Conservation (phyloP, 2,797 vertebrate genomes). For the Gymnoscopelus microlampas region DNA sequence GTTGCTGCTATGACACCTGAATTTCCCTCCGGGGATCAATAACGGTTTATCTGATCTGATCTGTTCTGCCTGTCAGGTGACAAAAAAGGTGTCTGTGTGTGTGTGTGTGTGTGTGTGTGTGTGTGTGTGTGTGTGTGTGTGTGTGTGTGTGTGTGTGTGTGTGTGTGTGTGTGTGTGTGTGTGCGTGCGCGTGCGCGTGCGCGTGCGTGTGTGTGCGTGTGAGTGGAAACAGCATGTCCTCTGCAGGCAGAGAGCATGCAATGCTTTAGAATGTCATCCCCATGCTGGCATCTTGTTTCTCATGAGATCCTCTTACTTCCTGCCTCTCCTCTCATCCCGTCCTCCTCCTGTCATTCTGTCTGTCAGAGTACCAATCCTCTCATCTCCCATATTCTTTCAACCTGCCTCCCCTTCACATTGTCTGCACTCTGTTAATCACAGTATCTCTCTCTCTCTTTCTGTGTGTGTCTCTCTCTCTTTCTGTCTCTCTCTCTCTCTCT, state of each 20-base stretch:
- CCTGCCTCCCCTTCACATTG: too few relatives aligned
- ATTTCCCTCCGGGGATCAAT: too few relatives aligned
- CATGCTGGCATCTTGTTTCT: slow-evolving; percentile 39
- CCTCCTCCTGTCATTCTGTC: background rate
- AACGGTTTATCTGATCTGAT: too few relatives aligned
- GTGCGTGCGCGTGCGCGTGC: background rate
- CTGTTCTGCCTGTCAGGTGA: too few relatives aligned
- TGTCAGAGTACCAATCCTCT: too few relatives aligned
- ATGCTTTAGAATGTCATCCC: slow-evolving; percentile 58
- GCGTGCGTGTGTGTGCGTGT: background rate
- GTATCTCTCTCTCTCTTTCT: slow-evolving; percentile 5
- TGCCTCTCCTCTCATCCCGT: background rate
- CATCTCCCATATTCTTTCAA: too few relatives aligned
- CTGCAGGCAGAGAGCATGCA: slow-evolving; percentile 38
- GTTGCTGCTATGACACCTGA: too few relatives aligned
- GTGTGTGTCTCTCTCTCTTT: background rate
- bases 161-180: slow-evolving; percentile 3
- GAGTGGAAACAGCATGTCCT: slow-evolving; percentile 44
- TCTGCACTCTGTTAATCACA: too few relatives aligned
- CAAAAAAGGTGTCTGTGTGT: slow-evolving; percentile 3
- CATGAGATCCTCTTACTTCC: slow-evolving; percentile 42
- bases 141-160: background rate
- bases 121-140: slow-evolving; percentile 1
- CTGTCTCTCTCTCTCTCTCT: background rate
- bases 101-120: slow-evolving; percentile 11